Evolutionary conservation across 1,140 invertebrate genomes (phyloP).

Genomic region (Heliconius melpomene): DNA sequence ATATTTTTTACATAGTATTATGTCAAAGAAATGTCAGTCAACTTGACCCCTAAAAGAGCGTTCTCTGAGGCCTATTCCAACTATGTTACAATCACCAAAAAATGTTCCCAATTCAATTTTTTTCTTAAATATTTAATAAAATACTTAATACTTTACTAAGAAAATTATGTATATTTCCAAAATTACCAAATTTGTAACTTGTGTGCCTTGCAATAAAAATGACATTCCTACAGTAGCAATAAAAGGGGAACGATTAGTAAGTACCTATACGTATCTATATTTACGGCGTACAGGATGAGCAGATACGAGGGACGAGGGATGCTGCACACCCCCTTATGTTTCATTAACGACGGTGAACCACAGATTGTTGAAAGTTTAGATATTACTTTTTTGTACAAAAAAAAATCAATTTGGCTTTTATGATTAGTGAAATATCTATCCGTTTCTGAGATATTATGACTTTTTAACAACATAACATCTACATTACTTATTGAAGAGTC

Average conservation of each 20-base stretch:
- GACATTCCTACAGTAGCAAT: slow-evolving; percentile 3
- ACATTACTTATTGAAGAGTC: background rate
- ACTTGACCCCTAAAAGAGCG: too few relatives aligned
- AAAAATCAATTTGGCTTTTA: too few relatives aligned
- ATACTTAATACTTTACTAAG: background rate
- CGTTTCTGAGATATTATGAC: background rate
- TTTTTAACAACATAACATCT: background rate
- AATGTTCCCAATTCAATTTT: too few relatives aligned
- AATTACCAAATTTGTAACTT: slow-evolving; percentile 2
- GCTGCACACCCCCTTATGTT: slow-evolving; percentile 74
- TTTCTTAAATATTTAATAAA: background rate
- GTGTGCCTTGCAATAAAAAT: slow-evolving; percentile 22
- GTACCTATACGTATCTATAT: slow-evolving; percentile 52
- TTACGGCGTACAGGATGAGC: slow-evolving; percentile 58
- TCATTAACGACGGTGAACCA: slow-evolving; percentile 70
- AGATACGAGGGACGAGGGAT: slow-evolving; percentile 63
- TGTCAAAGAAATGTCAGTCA: too few relatives aligned
- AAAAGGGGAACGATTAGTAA: slow-evolving; percentile 55
- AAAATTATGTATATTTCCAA: background rate
- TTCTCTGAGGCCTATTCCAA: too few relatives aligned
- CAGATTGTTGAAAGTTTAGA: slow-evolving; percentile 48
- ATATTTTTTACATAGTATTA: too few relatives aligned
- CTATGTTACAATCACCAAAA: too few relatives aligned
- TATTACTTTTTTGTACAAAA: background rate
- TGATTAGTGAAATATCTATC: too few relatives aligned